Percentiles rank a stretch among this genome's conserved stretches.
phyloP scores from a whole-genome alignment of 2,113 vertebrate genomes.

The Haemorhous mexicanus region DNA sequence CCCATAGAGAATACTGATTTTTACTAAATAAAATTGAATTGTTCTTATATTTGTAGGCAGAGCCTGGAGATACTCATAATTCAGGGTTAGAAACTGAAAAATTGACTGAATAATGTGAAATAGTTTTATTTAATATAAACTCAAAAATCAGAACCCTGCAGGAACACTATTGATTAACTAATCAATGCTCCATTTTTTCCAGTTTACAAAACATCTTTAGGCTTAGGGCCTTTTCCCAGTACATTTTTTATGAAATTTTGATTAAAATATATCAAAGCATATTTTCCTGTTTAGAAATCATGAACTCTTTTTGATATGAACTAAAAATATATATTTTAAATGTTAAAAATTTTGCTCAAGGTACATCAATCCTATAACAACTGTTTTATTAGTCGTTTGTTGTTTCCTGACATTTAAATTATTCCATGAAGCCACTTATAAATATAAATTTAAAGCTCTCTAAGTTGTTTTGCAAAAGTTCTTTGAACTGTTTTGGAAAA shows the following conservation, averaged over 20 bases:
- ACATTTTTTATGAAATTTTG: background rate
- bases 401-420: background rate
- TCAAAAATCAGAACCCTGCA: background rate
- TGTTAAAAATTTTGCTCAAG: background rate
- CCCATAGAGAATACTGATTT: background rate
- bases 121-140: background rate
- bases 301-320: background rate
- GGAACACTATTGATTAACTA: background rate
- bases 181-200: background rate
- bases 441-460: background rate
- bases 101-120: background rate
- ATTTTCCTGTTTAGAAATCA: background rate
- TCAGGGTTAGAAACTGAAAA: background rate
- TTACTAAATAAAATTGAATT: background rate
- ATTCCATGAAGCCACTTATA: background rate
- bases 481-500: background rate
- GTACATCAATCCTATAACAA: background rate
- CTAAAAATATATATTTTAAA: background rate
- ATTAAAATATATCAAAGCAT: background rate
- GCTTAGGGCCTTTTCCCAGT: background rate
- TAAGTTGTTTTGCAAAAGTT: background rate
- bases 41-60: background rate
- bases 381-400: background rate
- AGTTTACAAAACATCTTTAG: background rate
- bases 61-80: background rate